phyloP scores from a whole-genome alignment of 2,888 invertebrate species.

The Eumacrocentrus americanus region DNA sequence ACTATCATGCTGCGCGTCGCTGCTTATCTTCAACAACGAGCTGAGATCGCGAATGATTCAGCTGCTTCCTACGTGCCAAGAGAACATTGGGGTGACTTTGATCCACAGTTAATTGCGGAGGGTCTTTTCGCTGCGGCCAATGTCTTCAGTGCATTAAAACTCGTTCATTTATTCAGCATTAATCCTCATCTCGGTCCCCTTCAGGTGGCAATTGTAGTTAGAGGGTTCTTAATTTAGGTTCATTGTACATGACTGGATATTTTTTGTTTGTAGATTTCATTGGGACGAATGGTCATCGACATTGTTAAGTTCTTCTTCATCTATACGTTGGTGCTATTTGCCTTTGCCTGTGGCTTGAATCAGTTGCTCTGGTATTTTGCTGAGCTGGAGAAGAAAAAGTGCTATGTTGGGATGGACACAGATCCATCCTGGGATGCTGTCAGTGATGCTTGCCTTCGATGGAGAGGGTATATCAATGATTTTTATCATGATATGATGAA shows the following conservation, averaged over 20 bases:
- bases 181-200: slow-evolving; percentile 92
- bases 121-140: slow-evolving; percentile 95
- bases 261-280: slow-evolving; percentile 81
- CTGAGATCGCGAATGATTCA: slow-evolving; percentile 73
- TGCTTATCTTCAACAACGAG: slow-evolving; percentile 77
- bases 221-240: neutral
- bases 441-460: slow-evolving; percentile 81
- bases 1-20: slow-evolving; percentile 72
- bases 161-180: slow-evolving; percentile 91
- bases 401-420: slow-evolving; percentile 71
- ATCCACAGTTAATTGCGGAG: slow-evolving; percentile 91
- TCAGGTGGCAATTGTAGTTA: slow-evolving; percentile 64
- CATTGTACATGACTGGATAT: neutral
- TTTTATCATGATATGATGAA: too few relatives aligned
- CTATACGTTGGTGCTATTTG: slow-evolving; percentile 84
- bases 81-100: slow-evolving; percentile 90
- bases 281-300: slow-evolving; percentile 88
- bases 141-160: slow-evolving; percentile 88
- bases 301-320: slow-evolving; percentile 93
- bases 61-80: slow-evolving; percentile 77
- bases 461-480: too few relatives aligned
- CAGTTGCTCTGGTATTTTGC: slow-evolving; percentile 95
- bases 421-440: slow-evolving; percentile 80
- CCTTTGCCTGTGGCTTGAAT: slow-evolving; percentile 91
- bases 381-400: slow-evolving; percentile 81